Base-by-base conservation (phyloP, 2,888 invertebrate genomes). In the Dendrolimus houi region DNA sequence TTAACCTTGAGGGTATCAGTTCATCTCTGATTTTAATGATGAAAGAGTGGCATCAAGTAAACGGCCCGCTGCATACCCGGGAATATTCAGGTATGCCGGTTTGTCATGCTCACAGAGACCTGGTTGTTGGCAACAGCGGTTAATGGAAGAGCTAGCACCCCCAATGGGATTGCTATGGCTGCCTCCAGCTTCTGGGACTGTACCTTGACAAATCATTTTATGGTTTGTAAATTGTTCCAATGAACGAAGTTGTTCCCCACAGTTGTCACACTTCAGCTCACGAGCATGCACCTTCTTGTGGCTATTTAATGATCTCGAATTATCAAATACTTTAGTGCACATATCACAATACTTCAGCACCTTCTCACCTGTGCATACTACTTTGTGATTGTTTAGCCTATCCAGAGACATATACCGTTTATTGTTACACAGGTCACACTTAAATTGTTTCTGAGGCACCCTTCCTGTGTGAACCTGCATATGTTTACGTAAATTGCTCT, bases 391-490 rank as follows among this genome's bases (percentile, higher is more conserved):
- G 67, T 91, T 91, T 56, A 91, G 84, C 74, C 91, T 78, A 68
- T 91, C 91, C 41, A 91, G 69, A 52, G 91, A 91, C 91, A 91
- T 91, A 69, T 91, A 91, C 41, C 91, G 84, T 68, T 91, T 91
- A 62, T 91, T 91, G 68, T 91, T 91, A 68, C 91, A 91, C 57
- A 91, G 71, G 68, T 91, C 91, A 82, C 91, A 91, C 70, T 91
- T 91, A 65, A 91, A 91, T 70, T 91, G 91, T 71, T 91, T 91
- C 67, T 91, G 91, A 56, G 91, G 91, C 56, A 91, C 88, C 52
- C 91, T 75, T 1, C 91, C 91, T 52, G 91, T 91, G 65, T 91
- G 91, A n/a, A 91, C 91, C 74, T 91, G 91, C 91, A 91, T 91
- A 67, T 91, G 91, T 69, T 91, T 91, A 62, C 91, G 88, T 64